phyloP scores from a whole-genome alignment of 2,113 vertebrate species.

The Brachyistius frenatus region DNA sequence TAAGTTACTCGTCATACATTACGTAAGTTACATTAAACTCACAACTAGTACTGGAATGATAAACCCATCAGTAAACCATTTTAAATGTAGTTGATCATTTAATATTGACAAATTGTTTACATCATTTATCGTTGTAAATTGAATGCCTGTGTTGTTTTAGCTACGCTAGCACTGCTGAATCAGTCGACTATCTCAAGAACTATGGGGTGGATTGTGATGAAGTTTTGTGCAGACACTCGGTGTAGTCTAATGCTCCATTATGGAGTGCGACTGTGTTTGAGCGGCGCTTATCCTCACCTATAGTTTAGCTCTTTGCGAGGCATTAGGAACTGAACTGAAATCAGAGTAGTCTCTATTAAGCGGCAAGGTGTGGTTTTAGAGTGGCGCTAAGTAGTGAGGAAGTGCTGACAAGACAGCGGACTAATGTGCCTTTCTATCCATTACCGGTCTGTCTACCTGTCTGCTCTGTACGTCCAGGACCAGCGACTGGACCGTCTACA shows the following conservation, averaged over 20 bases:
- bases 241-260: neutral
- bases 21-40: neutral
- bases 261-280: constrained; percentile 13
- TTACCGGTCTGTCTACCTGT: constrained; percentile 72
- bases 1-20: no score
- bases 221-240: neutral
- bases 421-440: constrained; percentile 80
- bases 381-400: constrained; percentile 78
- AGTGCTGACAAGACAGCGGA: constrained; percentile 76
- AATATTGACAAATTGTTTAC: neutral
- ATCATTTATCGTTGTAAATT: no score
- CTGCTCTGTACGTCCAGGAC: constrained; percentile 49
- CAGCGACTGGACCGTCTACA: constrained; percentile 48
- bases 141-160: no score
- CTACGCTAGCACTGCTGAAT: no score
- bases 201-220: no score
- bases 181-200: no score
- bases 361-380: constrained; percentile 78
- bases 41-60: no score
- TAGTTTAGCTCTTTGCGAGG: constrained; percentile 64
- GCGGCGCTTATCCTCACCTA: constrained; percentile 11
- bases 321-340: constrained; percentile 67
- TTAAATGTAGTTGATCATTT: neutral
- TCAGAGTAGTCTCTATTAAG: constrained; percentile 78
- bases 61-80: neutral